Base-by-base conservation (phyloP, 2,113 vertebrate genomes). In the Dromas ardeola region DNA sequence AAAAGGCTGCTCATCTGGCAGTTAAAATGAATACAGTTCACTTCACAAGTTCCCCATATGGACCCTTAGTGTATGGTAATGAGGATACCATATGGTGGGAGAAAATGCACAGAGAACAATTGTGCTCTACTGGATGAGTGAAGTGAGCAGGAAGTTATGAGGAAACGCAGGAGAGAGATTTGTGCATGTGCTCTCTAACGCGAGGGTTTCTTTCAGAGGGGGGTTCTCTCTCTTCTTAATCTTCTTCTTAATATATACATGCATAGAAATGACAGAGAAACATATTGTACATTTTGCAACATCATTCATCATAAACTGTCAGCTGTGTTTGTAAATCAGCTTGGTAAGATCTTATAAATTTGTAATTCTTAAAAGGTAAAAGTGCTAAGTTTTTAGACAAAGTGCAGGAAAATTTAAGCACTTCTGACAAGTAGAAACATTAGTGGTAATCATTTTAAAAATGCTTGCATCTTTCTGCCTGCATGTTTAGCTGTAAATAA, bases 21-120 rank as follows among this genome's bases (percentile, higher is more conserved):
- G 98, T 98, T 98, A 98, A 98, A 98, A 98, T 98, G 98, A 98
- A 98, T 98, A 98, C 98, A 98, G 98, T 98, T 99, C 98, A 98
- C 98, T 98, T 98, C 98, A 98, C 98, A 98, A 98, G 98, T 98
- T 98, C 97, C 98, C 98, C 98, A 99, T 98, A 98, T 98, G 98
- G 98, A 99, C 98, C 97, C 98, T 98, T 98, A 98, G 98, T 97
- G 97, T 98, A 98, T 98, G 98, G 97, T 98, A 98, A 98, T 98
- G 98, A 98, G 98, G 97, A 96, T 98, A 97, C 98, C 98, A 98
- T 98, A 98, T 98, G 98, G 98, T 97, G 98, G 97, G 97, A 97
- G 98, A 98, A 98, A 98, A 98, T 95, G 98, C 97, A 97, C 90
- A 86, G 98, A 97, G 98, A 98, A 98, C 98, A 98, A 98, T 98